A percentile compares a stretch with the other conserved stretches of the same genome.
Evolutionary conservation across 2,113 vertebrate species (phyloP).

Genomic region (Philantomba maxwellii): DNA sequence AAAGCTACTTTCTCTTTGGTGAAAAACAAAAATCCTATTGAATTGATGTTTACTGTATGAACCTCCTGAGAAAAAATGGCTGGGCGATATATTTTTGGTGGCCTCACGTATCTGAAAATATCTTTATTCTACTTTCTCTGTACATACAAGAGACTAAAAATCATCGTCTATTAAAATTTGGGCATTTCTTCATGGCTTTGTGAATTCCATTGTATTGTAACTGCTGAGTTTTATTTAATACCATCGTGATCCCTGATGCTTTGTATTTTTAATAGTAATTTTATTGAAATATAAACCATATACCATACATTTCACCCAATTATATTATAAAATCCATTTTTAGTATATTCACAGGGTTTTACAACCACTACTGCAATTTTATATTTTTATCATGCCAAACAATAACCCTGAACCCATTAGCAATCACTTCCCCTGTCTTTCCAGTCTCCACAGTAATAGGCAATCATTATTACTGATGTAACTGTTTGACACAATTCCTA

Average conservation of each 20-base stretch:
- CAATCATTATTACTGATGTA: neutral
- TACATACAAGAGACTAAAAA: neutral
- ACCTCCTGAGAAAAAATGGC: neutral
- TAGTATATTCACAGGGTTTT: neutral
- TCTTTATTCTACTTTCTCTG: neutral
- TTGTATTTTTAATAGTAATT: neutral
- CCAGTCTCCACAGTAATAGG: neutral
- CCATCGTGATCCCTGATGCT: accelerated
- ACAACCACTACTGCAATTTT: neutral
- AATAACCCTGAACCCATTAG: neutral
- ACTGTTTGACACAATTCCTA: neutral
- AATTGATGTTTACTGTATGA: neutral
- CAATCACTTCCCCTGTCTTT: neutral
- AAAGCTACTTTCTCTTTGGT: neutral
- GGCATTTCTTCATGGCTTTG: neutral
- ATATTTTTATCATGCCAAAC: neutral
- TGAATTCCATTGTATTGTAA: neutral
- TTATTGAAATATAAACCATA: neutral
- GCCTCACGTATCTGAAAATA: neutral
- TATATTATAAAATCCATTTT: neutral
- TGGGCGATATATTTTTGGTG: neutral
- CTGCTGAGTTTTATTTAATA: neutral
- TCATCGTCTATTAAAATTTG: neutral
- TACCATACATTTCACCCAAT: neutral
- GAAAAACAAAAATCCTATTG: neutral